Conservation (phyloP, 2,888 invertebrate species). For the Ennomos quercinarius region DNA sequence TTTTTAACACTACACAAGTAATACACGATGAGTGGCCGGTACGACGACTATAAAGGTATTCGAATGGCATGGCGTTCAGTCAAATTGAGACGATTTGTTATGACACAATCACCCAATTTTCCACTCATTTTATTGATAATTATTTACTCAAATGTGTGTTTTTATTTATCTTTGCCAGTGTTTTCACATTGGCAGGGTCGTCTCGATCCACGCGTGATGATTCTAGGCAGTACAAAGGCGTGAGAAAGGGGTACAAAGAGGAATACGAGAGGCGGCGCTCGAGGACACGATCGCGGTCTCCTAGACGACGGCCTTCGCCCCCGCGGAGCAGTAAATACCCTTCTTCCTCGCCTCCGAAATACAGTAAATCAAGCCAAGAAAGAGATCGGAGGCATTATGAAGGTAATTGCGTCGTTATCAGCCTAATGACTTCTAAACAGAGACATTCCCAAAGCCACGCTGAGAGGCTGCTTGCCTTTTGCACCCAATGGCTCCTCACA, state of each 20-base stretch:
- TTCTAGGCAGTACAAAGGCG: constrained; percentile 68
- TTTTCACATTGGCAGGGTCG: constrained; percentile 91
- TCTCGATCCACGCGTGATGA: constrained; percentile 85
- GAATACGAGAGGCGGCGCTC: constrained; percentile 54
- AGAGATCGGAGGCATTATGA: constrained; percentile 47
- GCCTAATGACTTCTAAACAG: too few species aligned
- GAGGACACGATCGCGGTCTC: constrained; percentile 63
- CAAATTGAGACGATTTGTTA: constrained; percentile 11
- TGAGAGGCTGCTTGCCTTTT: too few species aligned
- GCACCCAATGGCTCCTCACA: too few species aligned
- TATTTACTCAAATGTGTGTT: constrained; percentile 62
- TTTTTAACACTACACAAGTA: constrained; percentile 9
- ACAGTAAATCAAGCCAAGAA: constrained; percentile 49
- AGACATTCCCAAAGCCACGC: too few species aligned
- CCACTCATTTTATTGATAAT: constrained; percentile 33
- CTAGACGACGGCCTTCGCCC: constrained; percentile 54
- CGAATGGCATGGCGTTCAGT: constrained; percentile 35
- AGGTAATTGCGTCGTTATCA: constrained; percentile 11
- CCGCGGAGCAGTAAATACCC: constrained; percentile 36
- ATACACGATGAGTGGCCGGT: constrained; percentile 46
- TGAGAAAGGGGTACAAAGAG: constrained; percentile 40
- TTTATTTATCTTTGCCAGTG: constrained; percentile 89
- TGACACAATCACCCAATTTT: constrained; percentile 21
- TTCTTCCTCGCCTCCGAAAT: constrained; percentile 38
- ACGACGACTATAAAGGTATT: constrained; percentile 51